Conservation (phyloP, 2,888 invertebrate genomes). For the Bombylius discolor region DNA sequence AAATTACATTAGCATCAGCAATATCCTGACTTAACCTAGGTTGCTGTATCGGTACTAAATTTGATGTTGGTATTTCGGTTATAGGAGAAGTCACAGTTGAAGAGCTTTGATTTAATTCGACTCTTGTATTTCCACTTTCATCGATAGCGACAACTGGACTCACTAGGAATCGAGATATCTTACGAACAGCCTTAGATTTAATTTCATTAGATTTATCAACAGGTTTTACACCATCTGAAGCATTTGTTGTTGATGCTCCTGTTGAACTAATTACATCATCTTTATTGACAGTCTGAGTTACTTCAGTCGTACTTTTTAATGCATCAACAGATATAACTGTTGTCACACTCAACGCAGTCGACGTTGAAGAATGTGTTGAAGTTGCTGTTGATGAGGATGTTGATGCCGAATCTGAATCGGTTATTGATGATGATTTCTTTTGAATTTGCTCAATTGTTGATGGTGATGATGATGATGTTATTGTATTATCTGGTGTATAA, state of each 20-base stretch:
- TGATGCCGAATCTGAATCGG: neutral
- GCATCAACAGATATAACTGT: neutral
- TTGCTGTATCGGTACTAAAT: neutral
- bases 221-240: neutral
- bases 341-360: neutral
- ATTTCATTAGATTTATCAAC: conserved; percentile 19
- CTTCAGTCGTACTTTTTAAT: neutral
- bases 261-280: neutral
- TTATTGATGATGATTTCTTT: conserved; percentile 8
- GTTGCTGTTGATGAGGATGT: neutral
- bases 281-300: neutral
- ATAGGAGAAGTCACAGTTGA: neutral
- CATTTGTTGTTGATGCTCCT: neutral
- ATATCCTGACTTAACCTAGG: neutral
- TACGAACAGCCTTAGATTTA: conserved; percentile 46
- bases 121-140: conserved; percentile 16
- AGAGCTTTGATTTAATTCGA: conserved; percentile 7
- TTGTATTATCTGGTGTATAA: conserved; percentile 43
- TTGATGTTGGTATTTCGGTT: neutral
- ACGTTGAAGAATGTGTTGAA: neutral
- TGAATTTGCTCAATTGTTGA: conserved; percentile 16
- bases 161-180: conserved; percentile 69
- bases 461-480: conserved; percentile 24
- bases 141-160: conserved; percentile 55
- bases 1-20: neutral